phyloP scores from a whole-genome alignment of 2,888 invertebrate species.

The Seira musarum region DNA sequence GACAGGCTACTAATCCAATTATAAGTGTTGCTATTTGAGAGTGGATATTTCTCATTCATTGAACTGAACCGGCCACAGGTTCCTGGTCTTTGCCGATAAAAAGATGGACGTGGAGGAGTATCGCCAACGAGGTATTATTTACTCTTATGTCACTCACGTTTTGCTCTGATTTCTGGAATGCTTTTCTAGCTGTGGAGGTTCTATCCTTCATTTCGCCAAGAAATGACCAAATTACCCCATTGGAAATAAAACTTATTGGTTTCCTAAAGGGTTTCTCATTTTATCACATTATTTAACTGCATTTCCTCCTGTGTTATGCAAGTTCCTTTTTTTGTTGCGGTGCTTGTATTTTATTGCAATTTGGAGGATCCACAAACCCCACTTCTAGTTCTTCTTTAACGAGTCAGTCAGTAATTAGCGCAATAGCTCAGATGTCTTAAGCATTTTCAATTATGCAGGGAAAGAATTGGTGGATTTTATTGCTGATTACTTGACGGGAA shows the following conservation, averaged over 20 bases:
- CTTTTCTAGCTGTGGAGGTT: not conserved
- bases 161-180: conserved; percentile 20
- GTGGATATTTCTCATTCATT: conserved; percentile 34
- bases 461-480: conserved; percentile 87
- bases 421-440: too few species aligned
- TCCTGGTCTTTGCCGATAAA: conserved; percentile 52
- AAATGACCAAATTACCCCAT: too few species aligned
- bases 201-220: too few species aligned
- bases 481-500: conserved; percentile 85
- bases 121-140: conserved; percentile 70
- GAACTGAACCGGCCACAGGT: conserved; percentile 54
- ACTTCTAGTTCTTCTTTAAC: too few species aligned
- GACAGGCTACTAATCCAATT: conserved; percentile 70
- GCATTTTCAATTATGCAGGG: conserved; percentile 45
- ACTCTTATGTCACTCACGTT: conserved; percentile 48
- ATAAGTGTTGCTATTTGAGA: conserved; percentile 67
- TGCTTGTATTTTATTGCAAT: not conserved
- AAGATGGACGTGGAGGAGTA: conserved; percentile 72
- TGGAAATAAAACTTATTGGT: too few species aligned
- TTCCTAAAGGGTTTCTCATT: not conserved
- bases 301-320: not conserved
- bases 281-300: not conserved
- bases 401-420: too few species aligned
- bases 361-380: too few species aligned
- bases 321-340: not conserved